Percentiles rank a stretch among this genome's conserved stretches.
Conservation (phyloP, 2,888 invertebrate genomes). For the Erebia palarica region DNA sequence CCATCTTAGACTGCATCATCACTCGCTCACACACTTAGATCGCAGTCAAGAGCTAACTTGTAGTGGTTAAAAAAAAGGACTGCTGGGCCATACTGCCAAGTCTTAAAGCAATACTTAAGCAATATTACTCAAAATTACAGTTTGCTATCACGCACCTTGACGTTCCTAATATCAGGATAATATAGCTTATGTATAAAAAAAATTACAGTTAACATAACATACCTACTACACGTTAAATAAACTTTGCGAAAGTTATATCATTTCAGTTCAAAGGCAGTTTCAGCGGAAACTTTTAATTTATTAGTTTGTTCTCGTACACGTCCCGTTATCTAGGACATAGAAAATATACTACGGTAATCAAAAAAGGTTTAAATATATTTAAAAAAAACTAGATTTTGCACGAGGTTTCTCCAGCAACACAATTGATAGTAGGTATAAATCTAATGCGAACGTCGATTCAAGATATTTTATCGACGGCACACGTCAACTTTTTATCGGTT, state of each 20-base stretch:
- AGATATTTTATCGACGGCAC: neutral
- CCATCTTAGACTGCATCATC: too few relatives aligned
- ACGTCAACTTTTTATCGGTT: neutral
- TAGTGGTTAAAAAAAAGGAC: too few relatives aligned
- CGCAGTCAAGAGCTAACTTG: too few relatives aligned
- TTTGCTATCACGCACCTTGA: too few relatives aligned
- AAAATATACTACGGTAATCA: slow-evolving; percentile 10
- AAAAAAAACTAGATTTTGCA: slow-evolving; percentile 3
- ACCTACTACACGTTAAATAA: neutral
- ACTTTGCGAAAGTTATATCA: slow-evolving; percentile 23
- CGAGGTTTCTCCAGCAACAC: neutral
- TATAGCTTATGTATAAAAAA: neutral
- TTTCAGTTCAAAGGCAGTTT: slow-evolving; percentile 12
- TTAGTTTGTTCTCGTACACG: slow-evolving; percentile 15
- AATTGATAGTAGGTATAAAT: slow-evolving; percentile 5
- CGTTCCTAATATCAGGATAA: too few relatives aligned
- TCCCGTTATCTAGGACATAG: slow-evolving; percentile 16
- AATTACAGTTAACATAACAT: neutral
- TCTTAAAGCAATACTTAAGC: too few relatives aligned
- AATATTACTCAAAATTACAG: too few relatives aligned
- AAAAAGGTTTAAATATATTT: neutral
- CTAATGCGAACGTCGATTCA: neutral
- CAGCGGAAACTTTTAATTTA: slow-evolving; percentile 23
- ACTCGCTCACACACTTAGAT: too few relatives aligned
- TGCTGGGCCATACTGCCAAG: too few relatives aligned